Evolutionary conservation across 2,797 vertebrate genomes (phyloP), one percentile per base, ranked within the genome.

Genomic region (Discoglossus pictus): DNA sequence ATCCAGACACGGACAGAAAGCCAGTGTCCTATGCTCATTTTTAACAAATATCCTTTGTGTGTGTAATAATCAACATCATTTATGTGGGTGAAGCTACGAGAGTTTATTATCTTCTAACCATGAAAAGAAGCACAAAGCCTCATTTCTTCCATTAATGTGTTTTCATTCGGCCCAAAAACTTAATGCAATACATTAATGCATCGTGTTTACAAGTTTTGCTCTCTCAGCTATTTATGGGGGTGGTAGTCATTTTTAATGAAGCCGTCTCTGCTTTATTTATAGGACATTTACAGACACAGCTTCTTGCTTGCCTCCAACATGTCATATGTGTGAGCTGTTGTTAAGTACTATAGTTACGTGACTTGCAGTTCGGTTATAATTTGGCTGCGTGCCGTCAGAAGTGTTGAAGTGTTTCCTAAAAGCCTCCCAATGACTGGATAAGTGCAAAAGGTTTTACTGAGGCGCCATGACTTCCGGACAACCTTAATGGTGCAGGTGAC

Each of bases 231-330:
- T 55, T 55, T 40, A 47, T 36, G 35, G 53, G 17, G 38, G 42
- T 16, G 24, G 50, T 12, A 44, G 58, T 56, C n/a, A 48, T 63
- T 63, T 56, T 70, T 63, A 4, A 70, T 35, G 52, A 63, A 58
- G 50, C 34, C 20, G 44, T 50, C 52, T 46, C 34, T 40, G 23
- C 47, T 55, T 70, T 63, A 70, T 70, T 70, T 70, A 70, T 70
- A 58, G 59, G 16, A 10, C 34, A 62, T 70, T 62, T 55, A 56
- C 20, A 56, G 52, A 24, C 63, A 70, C 68, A 42, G 52, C 52
- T 48, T 50, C 25, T 34, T 63, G 43, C 68, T 60, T 63, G 52
- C 20, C 5, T 43, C 50, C 55, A 50, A 34, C 36, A 35, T 50
- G 51, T 70, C 44, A 63, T 51, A 63, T 56, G 24, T 43, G 35